Percentiles rank a stretch among this genome's conserved stretches.
Conservation (phyloP, 2,888 invertebrate genomes). For the Ctenicera cuprea region DNA sequence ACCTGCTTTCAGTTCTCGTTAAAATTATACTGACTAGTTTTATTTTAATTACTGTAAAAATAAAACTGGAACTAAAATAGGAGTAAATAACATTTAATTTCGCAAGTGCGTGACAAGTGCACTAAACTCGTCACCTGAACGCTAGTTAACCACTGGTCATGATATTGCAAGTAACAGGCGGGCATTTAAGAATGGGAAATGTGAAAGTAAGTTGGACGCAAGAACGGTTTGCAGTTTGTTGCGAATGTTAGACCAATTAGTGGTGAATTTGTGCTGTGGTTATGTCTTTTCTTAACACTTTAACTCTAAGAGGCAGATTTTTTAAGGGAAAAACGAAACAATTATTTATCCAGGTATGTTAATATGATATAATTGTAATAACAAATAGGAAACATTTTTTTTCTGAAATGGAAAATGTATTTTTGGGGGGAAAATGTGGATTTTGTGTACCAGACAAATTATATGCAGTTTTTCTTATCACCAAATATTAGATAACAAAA, state of each 20-base stretch:
- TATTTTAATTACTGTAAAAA: neutral
- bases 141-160: constrained; percentile 13
- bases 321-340: constrained; percentile 36
- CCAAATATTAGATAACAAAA: no score
- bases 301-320: constrained; percentile 34
- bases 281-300: constrained; percentile 40
- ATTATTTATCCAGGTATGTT: constrained; percentile 27
- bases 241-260: constrained; percentile 14
- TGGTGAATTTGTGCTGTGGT: constrained; percentile 15
- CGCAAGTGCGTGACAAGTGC: constrained; percentile 34
- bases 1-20: neutral
- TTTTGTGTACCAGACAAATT: no score
- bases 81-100: constrained; percentile 28
- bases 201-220: constrained; percentile 39
- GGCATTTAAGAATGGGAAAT: constrained; percentile 39
- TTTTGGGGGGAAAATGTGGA: no score
- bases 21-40: neutral
- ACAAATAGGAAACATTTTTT: no score
- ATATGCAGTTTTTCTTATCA: no score
- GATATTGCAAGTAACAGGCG: constrained; percentile 16
- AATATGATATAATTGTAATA: no score
- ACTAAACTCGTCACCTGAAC: constrained; percentile 20
- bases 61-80: constrained; percentile 14
- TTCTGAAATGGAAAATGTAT: no score
- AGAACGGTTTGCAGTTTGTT: constrained; percentile 26